These are phyloP conservation scores for Euwallacea fornicatus DNA, from an alignment of 1,140 invertebrate genomes.

Conservation along the genomic window DNA sequence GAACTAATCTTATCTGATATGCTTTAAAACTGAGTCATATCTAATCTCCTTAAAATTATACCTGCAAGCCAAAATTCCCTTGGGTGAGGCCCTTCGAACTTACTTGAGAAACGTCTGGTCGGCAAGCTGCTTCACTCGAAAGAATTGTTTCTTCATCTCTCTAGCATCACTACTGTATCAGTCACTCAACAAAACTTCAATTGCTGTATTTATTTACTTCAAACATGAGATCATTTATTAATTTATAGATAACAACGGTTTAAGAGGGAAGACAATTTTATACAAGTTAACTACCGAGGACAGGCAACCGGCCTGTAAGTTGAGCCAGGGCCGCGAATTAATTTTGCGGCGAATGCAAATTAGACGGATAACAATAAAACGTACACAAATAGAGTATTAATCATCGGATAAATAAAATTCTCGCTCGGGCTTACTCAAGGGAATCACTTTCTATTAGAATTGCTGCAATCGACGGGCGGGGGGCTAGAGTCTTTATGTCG, in stretches of 20 bases:
- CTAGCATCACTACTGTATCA: constrained; percentile 8
- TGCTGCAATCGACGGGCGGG: constrained; percentile 14
- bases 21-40: no score
- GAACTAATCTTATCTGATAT: no score
- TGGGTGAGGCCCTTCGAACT: constrained; percentile 31
- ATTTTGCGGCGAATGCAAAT: not conserved
- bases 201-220: constrained; percentile 19
- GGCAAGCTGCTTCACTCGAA: constrained; percentile 83
- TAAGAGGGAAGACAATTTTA: constrained; percentile 5
- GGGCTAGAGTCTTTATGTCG: constrained; percentile 13
- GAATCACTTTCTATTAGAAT: constrained; percentile 30
- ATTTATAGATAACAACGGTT: constrained; percentile 11
- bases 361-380: not conserved
- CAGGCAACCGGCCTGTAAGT: not conserved
- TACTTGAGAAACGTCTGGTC: constrained; percentile 89
- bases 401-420: constrained; percentile 19
- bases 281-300: not conserved
- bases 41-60: no score
- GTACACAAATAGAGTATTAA: constrained; percentile 13
- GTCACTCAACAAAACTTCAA: constrained; percentile 12
- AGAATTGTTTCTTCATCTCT: constrained; percentile 85
- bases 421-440: constrained; percentile 15
- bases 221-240: constrained; percentile 28
- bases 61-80: no score
- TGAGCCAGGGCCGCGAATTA: not conserved